These are phyloP conservation scores for Trachelipus rathkii DNA, from an alignment of 1,140 invertebrate genomes.

Conservation along the genomic window DNA sequence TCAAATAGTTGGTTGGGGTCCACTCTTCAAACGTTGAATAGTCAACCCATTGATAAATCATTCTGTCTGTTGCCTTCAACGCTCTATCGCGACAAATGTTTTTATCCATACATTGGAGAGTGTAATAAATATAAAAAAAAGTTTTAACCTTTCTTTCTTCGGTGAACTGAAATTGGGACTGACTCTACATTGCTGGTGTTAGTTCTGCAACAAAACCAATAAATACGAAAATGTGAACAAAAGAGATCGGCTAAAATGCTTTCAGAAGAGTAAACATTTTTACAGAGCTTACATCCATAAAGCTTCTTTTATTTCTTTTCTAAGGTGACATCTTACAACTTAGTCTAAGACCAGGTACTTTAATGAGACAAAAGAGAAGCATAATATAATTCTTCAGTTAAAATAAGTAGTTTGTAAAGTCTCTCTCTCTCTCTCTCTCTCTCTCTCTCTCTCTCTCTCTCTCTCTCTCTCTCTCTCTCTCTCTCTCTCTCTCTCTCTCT, in stretches of 20 bases:
- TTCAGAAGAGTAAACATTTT: not conserved
- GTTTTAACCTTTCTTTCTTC: not conserved
- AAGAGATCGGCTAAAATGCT: not conserved
- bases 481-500: too few species aligned
- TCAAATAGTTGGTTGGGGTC: not conserved
- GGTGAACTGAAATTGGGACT: too few species aligned
- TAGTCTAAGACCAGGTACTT: not conserved
- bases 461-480: too few species aligned
- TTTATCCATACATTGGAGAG: not conserved
- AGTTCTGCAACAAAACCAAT: not conserved
- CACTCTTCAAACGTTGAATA: constrained; percentile 1
- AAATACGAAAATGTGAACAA: not conserved
- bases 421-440: not conserved
- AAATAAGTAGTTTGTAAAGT: not conserved
- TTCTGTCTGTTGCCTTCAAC: not conserved
- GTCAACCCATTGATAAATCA: constrained; percentile 12
- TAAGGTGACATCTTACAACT: not conserved
- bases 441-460: too few species aligned
- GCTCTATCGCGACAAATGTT: not conserved
- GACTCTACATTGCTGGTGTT: too few species aligned
- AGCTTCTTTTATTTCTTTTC: not conserved
- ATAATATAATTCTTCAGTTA: not conserved
- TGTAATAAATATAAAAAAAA: too few species aligned
- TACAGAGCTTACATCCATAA: not conserved
- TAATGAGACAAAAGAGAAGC: not conserved